Base-by-base conservation (phyloP, 2,797 vertebrate genomes). In the Enteromius fasciolatus region DNA sequence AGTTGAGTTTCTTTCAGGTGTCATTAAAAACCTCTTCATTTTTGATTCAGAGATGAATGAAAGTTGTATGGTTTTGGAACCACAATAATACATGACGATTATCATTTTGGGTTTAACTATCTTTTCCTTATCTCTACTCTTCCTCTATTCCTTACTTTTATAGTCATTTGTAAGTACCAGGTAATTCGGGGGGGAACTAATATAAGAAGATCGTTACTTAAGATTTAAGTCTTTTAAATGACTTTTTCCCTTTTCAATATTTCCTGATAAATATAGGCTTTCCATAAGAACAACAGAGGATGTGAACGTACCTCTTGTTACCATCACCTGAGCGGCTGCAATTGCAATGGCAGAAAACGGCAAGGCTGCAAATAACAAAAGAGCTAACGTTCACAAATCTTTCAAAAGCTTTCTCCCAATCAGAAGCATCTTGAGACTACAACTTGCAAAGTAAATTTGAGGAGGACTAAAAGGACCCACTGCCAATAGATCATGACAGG, bases 341-440 rank as follows among this genome's bases (percentile, higher is more conserved):
- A 96, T 92, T 87, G 95, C 92, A 74, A 91, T 86, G 41, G 93
- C 90, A 85, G 95, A 92, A 83, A 96, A 89, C 48, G 96, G 96
- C 67, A 95, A 87, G 87, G 94, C 96, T 97, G 89, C 5, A 54
- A 39, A 44, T n/a, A 23, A 82, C 48, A 52, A 10, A 20, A 69
- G 50, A 73, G 20, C 36, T 46, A 31, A 52, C 25, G 1, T 50
- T 72, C 4, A 72, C 15, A 72, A 72, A 4, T 11, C 8, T 28
- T 46, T 46, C 6, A 17, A 1, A 28, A 10, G 33, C 12, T 3
- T 73, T 10, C 31, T 73, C 36, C 41, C 48, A 9, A 50, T 73
- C 57, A 17, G 9, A 64, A 17, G n/a, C 54, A 57, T 20, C 17
- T 12, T 39, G 1, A 66, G 20, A 57, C 10, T 5, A 50, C 2